Base-by-base conservation (phyloP, 1,140 invertebrate genomes). In the Nymphalis io region DNA sequence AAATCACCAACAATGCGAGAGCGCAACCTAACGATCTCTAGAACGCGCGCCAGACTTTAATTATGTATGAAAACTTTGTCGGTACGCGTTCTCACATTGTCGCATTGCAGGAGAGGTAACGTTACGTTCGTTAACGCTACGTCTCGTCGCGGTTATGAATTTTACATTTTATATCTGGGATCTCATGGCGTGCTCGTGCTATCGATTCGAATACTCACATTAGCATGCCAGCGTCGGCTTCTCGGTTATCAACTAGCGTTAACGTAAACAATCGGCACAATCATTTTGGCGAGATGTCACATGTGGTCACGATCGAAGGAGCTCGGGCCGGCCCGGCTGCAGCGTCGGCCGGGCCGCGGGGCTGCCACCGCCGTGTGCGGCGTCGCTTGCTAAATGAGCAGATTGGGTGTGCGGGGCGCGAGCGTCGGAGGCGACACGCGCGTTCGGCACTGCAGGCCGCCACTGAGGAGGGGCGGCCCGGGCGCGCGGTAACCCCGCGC, bases 401-500 rank as follows among this genome's bases (percentile, higher is more conserved):
- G 77, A 74, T 82, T 76, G 77, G 79, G 69, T 81, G 85, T 80
- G 82, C 83, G 83, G 78, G 82, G 79, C 79, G 83, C 85, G 88
- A 89, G 83, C 83, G 83, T 85, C 85, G 75, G 79, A 83, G 82
- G 82, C 88, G 85, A 88, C 85, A 89, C 88, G 88, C 88, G 87
- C 86, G 87, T 85, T 82, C 82, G 84, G 84, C 87, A 89, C 85
- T 88, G 87, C 87, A 85, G 82, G 79, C 85, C 85, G 85, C 82
- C 87, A 89, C 86, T 90, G 87, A 88, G 86, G 88, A 87, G 88
- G 88, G 87, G 86, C 86, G 86, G 85, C 87, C 87, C 82, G 86
- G 84, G 81, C 80, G 74, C 76, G 67, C 80, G 76, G 68, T 73
- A 76, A 60, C 74, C 74, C 76, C 75, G 18, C 70, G 66, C 72